Evolutionary conservation across 2,797 vertebrate genomes (phyloP).

Genomic region (Chelidonichthys spinosus): DNA sequence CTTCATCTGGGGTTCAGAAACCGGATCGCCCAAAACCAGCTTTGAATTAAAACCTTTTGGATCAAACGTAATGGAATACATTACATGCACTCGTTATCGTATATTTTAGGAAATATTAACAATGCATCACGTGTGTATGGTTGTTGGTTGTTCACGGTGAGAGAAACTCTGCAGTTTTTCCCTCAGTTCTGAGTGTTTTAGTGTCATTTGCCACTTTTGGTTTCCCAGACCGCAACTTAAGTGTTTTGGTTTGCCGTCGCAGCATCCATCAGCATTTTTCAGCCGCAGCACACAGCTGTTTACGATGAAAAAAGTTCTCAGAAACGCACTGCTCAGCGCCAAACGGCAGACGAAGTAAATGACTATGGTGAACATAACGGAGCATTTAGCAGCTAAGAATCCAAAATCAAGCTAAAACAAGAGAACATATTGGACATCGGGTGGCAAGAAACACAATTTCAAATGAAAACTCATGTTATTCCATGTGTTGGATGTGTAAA

Average conservation of each 20-base stretch:
- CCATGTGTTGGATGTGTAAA: background rate
- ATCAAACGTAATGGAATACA: background rate
- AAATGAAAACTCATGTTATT: background rate
- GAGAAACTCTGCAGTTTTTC: conserved; percentile 1
- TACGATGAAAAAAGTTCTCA: background rate
- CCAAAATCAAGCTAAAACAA: conserved; percentile 1
- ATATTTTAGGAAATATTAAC: conserved; percentile 4
- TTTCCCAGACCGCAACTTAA: background rate
- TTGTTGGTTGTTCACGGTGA: background rate
- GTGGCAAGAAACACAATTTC: background rate
- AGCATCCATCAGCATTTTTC: background rate
- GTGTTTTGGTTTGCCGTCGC: background rate
- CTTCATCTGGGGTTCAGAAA: conserved; percentile 15
- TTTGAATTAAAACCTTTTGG: conserved; percentile 18
- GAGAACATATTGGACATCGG: background rate
- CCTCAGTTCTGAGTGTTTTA: background rate
- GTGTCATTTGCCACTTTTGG: background rate
- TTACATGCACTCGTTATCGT: background rate
- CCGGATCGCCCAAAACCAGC: conserved; percentile 4
- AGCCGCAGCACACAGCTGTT: background rate
- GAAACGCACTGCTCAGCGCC: background rate
- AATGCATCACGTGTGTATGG: background rate
- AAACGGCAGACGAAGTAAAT: background rate
- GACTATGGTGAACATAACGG: background rate
- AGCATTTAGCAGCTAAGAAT: background rate